Evolutionary conservation across 2,797 vertebrate species (phyloP), one percentile per base, ranked within the genome.

Genomic region (Sebastes cheni): DNA sequence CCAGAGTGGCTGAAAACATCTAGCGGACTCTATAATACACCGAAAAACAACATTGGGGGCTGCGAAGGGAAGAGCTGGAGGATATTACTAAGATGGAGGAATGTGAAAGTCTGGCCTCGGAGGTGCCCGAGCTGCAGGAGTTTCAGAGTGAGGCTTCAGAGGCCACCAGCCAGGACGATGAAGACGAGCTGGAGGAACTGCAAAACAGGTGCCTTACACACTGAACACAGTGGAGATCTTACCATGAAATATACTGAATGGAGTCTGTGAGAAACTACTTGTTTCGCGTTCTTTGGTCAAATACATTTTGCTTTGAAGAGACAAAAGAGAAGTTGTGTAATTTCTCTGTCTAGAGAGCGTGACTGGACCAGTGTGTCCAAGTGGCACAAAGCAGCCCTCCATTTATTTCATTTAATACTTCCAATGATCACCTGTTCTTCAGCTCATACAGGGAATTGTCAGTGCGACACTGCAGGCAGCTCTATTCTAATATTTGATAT

Each of bases 141-240:
- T 82, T 92, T 76, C 91, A 94, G 77, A 93, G 93, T 81, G 94
- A 95, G 75, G 88, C 82, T 61, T 54, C 94, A 66, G 56, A 93
- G 89, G 3, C 88, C 69, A 1, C 92, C 76, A 72, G 72, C 77
- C 87, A 94, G 78, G 94, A 94, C 50, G 96, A 97, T 89, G 92
- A 96, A 91, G 92, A 96, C 2, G 97, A 96, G 75, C 90, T 96
- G 59, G 96, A 97, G 79, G 97, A 97, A 80, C 96, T 98, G 36
- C 92, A 91, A 67, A 96, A 96, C 86, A 98, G 97, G 97, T 98
- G 91, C 65, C 60, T 64, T 8, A 60, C 25, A 66, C 4, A 58
- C 2, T 72, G 61, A 60, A 75, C 42, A 46, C 16, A 46, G 42
- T 46, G 2, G 42, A 59, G 14, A 29, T 8, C 30, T 32, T 32